Evolutionary conservation across 2,888 invertebrate genomes (phyloP).

Genomic region (Lepidochrysops patricia): DNA sequence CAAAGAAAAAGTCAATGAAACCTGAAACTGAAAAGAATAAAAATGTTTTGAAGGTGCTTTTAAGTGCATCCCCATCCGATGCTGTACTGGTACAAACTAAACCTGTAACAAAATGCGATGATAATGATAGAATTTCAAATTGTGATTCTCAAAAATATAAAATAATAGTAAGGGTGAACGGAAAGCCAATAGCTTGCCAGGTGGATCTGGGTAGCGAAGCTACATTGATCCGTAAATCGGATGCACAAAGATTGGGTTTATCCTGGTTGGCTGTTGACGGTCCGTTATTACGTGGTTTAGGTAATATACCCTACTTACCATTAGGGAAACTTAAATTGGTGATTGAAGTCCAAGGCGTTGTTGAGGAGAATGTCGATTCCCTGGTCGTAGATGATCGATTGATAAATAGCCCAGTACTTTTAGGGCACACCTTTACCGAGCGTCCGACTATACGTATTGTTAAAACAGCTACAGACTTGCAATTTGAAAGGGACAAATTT

Average conservation of each 20-base stretch:
- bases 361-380: conserved; percentile 21
- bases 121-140: too few species aligned
- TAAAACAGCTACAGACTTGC: conserved; percentile 15
- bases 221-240: conserved; percentile 21
- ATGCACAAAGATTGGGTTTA: conserved; percentile 20
- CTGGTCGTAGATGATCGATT: conserved; percentile 20
- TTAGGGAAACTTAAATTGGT: conserved; percentile 14
- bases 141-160: too few species aligned
- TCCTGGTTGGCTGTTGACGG: conserved; percentile 16
- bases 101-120: too few species aligned
- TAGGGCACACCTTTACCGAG: conserved; percentile 21
- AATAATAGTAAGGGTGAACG: too few species aligned
- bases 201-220: conserved; percentile 24
- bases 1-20: too few species aligned
- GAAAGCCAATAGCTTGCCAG: neutral
- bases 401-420: conserved; percentile 18
- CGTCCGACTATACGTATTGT: conserved; percentile 16
- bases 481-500: conserved; percentile 6
- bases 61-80: too few species aligned
- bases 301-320: conserved; percentile 22
- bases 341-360: conserved; percentile 23
- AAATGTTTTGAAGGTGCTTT: too few species aligned
- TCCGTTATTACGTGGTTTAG: conserved; percentile 22
- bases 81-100: too few species aligned
- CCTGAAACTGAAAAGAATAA: too few species aligned